phyloP scores from a whole-genome alignment of 2,113 vertebrate genomes.

The Sylvietta virens region DNA sequence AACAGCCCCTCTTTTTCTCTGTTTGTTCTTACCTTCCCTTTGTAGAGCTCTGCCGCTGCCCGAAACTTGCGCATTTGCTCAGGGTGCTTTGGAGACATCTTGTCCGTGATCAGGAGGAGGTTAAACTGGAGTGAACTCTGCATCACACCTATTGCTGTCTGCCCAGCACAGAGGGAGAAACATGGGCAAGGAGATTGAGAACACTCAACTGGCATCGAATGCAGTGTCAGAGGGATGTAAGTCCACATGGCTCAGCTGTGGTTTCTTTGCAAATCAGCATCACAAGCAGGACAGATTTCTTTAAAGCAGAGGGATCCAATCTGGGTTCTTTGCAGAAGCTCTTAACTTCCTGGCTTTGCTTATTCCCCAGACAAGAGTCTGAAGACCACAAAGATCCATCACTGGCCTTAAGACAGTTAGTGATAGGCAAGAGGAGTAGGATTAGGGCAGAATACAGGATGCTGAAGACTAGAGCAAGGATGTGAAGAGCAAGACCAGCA shows the following conservation, averaged over 20 bases:
- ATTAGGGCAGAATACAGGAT: background rate
- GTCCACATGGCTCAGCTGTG: background rate
- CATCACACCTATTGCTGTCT: constrained; percentile 87
- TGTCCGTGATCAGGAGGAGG: constrained; percentile 85
- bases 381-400: background rate
- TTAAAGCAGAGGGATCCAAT: background rate
- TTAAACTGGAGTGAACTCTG: constrained; percentile 79
- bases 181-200: background rate
- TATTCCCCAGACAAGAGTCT: background rate
- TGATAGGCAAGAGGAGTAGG: background rate
- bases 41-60: constrained; percentile 77
- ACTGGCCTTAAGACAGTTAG: background rate
- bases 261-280: background rate
- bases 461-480: background rate
- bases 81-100: constrained; percentile 69
- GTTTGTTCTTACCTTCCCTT: constrained; percentile 77
- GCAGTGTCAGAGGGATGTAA: background rate
- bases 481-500: background rate
- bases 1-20: background rate
- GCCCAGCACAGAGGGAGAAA: constrained; percentile 3
- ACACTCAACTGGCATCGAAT: background rate
- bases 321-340: background rate
- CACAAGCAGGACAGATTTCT: background rate
- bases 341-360: background rate
- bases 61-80: constrained; percentile 65